Evolutionary conservation across 1,140 invertebrate genomes (phyloP), one percentile per base, ranked within the genome.

Genomic region (Pseudoatta argentina): DNA sequence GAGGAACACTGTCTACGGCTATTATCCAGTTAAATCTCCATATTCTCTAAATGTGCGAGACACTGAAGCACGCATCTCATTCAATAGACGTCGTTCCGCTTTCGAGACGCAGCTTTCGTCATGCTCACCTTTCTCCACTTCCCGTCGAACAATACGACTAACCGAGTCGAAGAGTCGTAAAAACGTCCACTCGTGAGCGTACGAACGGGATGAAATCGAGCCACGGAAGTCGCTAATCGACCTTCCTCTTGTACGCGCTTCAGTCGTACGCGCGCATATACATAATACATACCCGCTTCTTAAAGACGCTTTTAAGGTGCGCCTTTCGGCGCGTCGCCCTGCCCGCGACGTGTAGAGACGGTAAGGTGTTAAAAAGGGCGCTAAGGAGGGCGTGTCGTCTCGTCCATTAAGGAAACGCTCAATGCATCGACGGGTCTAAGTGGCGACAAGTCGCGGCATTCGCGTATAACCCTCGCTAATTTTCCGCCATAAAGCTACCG

Each of bases 311-410:
- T 78, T 73, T 73, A 61, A 86, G 81, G 82, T 69, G 57, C 75
- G 89, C 88, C 87, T 86, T 88, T 92, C 82, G 89, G 88, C 79
- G 79, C 53, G 66, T n/a, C 39, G 67, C 78, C 64, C 48, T 69
- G 75, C 21, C 21, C 53, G 39, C 67, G 16, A n/a, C 8, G 48
- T n/a, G 21, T 67, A 16, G 66, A 83, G 66, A 83, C 86, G 89
- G 27, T 34, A 93, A 93, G 89, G 92, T 92, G 93, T 93, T 93
- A 94, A 94, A 94, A 94, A 92, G 93, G 93, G 91, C 91, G 93
- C 93, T 94, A 94, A 94, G 93, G 93, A 94, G 92, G 93, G 93
- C 93, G 93, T 94, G 93, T 91, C 92, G 86, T 64, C 72, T 83
- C 78, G 88, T 39, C 85, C 92, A 90, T 93, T 91, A 90, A 91